phyloP scores from a whole-genome alignment of 2,113 vertebrate species.

The Labrus mixtus region DNA sequence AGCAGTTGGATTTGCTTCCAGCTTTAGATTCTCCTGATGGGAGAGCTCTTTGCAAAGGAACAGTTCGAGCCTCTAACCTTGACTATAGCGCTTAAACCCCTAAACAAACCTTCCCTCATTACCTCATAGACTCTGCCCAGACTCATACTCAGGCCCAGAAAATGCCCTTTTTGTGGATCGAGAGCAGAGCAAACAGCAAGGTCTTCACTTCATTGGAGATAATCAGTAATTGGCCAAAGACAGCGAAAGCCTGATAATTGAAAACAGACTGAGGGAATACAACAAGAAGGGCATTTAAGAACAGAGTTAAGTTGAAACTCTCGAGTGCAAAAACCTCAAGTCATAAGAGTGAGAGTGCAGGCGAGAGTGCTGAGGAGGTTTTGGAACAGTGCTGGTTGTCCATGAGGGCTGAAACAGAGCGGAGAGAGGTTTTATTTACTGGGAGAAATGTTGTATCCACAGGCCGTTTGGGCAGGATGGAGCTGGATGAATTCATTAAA shows the following conservation, averaged over 20 bases:
- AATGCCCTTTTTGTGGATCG: slow-evolving; percentile 57
- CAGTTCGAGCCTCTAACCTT: slow-evolving; percentile 56
- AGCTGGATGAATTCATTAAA: slow-evolving; percentile 86
- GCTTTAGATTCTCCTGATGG: slow-evolving; percentile 57
- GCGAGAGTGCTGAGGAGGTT: slow-evolving; percentile 56
- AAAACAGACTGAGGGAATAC: slow-evolving; percentile 49
- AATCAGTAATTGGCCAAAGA: slow-evolving; percentile 50
- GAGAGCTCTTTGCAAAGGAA: slow-evolving; percentile 50
- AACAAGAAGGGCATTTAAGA: slow-evolving; percentile 60
- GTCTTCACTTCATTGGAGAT: slow-evolving; percentile 59
- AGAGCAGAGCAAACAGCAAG: slow-evolving; percentile 59
- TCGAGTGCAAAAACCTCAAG: slow-evolving; percentile 65
- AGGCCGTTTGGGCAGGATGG: slow-evolving; percentile 81
- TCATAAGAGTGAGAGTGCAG: slow-evolving; percentile 58
- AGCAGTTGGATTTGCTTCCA: slow-evolving; percentile 51
- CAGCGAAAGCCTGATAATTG: slow-evolving; percentile 51
- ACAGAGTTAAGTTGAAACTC: slow-evolving; percentile 51
- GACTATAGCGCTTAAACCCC: slow-evolving; percentile 40
- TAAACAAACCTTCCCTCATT: slow-evolving; percentile 51
- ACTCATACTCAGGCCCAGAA: slow-evolving; percentile 36
- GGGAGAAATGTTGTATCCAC: slow-evolving; percentile 79
- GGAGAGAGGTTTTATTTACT: slow-evolving; percentile 65
- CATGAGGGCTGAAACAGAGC: slow-evolving; percentile 69
- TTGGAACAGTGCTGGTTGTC: slow-evolving; percentile 63
- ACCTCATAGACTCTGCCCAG: slow-evolving; percentile 17